These are phyloP conservation scores for Rhinolophus ferrumequinum DNA, from an alignment of 2,113 vertebrate genomes.

Conservation along the genomic window DNA sequence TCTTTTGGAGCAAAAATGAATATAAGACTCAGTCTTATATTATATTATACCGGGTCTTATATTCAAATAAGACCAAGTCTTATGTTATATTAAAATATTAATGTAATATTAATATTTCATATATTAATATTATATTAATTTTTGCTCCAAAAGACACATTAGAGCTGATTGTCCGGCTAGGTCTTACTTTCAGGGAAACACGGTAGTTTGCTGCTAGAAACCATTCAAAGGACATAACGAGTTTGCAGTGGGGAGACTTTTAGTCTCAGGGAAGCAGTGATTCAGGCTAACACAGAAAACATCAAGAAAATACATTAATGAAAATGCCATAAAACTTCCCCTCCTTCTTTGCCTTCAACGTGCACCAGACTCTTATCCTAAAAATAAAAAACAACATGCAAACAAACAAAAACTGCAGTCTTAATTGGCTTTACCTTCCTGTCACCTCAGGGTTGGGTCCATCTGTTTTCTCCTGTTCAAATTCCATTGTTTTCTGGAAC, in stretches of 20 bases:
- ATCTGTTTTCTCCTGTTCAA: not conserved
- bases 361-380: not conserved
- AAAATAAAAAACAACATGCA: not conserved
- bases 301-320: not conserved
- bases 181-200: too few species aligned
- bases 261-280: not conserved
- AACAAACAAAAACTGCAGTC: not conserved
- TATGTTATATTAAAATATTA: too few species aligned
- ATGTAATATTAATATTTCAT: too few species aligned
- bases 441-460: not conserved
- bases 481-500: not conserved
- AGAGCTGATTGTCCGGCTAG: too few species aligned
- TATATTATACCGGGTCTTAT: too few species aligned
- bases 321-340: not conserved
- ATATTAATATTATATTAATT: too few species aligned
- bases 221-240: not conserved
- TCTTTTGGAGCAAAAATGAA: too few species aligned
- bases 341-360: not conserved
- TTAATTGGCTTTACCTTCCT: not conserved
- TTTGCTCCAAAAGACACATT: too few species aligned
- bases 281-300: not conserved
- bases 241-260: not conserved
- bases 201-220: not conserved
- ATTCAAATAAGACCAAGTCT: too few species aligned
- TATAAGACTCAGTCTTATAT: too few species aligned